Evolutionary conservation across 1,140 invertebrate genomes (phyloP).

Genomic region (Drosophila littoralis): DNA sequence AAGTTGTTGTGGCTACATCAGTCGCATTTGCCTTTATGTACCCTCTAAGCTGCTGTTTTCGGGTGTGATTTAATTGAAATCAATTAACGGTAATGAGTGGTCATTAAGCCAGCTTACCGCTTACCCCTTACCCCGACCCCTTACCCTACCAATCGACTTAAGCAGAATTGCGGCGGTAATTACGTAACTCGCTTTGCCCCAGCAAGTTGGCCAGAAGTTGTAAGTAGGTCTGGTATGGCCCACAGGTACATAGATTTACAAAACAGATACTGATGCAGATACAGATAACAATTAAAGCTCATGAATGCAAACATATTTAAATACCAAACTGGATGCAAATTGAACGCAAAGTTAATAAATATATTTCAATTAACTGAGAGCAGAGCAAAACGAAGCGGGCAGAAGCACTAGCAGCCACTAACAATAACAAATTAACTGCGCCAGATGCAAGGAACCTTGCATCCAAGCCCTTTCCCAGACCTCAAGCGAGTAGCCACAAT

Average conservation of each 20-base stretch:
- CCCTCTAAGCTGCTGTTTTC: constrained; percentile 52
- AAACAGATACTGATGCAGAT: constrained; percentile 1
- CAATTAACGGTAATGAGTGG: constrained; percentile 84
- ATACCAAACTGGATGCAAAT: constrained; percentile 60
- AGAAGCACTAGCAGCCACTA: constrained; percentile 39
- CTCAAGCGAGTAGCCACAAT: neutral
- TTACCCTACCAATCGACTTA: constrained; percentile 22
- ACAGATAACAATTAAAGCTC: constrained; percentile 32
- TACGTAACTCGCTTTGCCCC: constrained; percentile 23
- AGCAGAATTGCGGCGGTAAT: constrained; percentile 25
- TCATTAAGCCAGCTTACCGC: constrained; percentile 76
- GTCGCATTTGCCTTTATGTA: constrained; percentile 59
- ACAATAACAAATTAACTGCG: constrained; percentile 77
- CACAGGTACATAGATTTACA: neutral
- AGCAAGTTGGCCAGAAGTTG: neutral
- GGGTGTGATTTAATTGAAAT: constrained; percentile 84
- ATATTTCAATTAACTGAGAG: constrained; percentile 68
- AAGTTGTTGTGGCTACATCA: constrained; percentile 77
- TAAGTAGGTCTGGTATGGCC: neutral
- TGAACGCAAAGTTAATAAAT: constrained; percentile 68
- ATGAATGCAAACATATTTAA: constrained; percentile 30
- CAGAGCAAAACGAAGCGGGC: constrained; percentile 4
- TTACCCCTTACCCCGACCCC: neutral
- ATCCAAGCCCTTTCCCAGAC: no score
- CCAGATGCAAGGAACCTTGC: constrained; percentile 21